Percentiles rank a stretch among this genome's conserved stretches.
Conservation (phyloP, 1,140 invertebrate genomes). For the Maniola jurtina region DNA sequence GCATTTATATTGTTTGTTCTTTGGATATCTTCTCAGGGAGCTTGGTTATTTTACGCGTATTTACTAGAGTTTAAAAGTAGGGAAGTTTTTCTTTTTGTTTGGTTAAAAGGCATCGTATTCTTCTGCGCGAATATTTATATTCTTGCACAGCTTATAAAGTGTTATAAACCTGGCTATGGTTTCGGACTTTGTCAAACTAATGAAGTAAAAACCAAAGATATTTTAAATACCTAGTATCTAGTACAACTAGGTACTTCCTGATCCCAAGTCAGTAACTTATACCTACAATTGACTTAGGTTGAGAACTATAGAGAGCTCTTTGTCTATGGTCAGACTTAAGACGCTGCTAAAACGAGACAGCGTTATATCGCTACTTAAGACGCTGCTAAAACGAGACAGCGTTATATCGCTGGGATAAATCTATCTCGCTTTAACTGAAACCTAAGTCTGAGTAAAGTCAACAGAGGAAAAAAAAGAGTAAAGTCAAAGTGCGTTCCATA, state of each 20-base stretch:
- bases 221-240: no score
- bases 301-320: not conserved
- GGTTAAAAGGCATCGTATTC: constrained; percentile 88
- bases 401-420: no score
- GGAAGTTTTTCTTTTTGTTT: constrained; percentile 90
- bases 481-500: no score
- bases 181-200: constrained; percentile 41
- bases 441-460: no score
- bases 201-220: not conserved
- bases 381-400: no score
- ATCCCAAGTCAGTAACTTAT: not conserved
- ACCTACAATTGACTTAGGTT: not conserved
- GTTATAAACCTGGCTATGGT: constrained; percentile 71
- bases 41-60: constrained; percentile 96
- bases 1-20: constrained; percentile 77
- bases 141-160: constrained; percentile 82
- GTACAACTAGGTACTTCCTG: no score
- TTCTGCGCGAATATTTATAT: constrained; percentile 88
- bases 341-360: no score
- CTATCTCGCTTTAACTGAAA: no score
- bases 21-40: constrained; percentile 89
- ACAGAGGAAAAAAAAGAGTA: no score
- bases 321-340: no score
- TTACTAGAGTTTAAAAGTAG: constrained; percentile 92
- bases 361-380: no score